A percentile compares a stretch with the other conserved stretches of the same genome.
Conservation (phyloP, 2,888 invertebrate genomes). For the Zaprionus lineosus region DNA sequence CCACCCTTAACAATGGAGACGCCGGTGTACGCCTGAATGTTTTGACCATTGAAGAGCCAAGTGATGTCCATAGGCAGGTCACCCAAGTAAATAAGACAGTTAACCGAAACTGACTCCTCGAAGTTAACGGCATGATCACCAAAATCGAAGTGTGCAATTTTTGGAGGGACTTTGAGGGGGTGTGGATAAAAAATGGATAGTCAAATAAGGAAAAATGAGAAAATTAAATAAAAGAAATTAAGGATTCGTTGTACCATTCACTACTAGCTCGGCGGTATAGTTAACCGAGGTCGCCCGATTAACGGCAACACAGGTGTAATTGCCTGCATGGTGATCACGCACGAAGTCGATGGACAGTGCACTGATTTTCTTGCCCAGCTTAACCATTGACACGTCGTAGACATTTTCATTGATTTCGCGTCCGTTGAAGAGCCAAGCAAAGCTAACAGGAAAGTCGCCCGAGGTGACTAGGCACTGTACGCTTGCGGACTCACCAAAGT, state of each 20-base stretch:
- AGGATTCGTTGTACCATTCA: constrained; percentile 84
- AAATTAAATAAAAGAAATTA: constrained; percentile 5
- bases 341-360: constrained; percentile 88
- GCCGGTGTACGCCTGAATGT: constrained; percentile 81
- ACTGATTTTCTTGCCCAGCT: constrained; percentile 86
- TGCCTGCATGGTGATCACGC: constrained; percentile 87
- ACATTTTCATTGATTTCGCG: constrained; percentile 81
- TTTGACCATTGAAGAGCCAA: constrained; percentile 84
- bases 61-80: constrained; percentile 87
- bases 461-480: constrained; percentile 85
- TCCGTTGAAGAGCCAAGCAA: constrained; percentile 87
- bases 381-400: constrained; percentile 84
- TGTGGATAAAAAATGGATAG: background rate
- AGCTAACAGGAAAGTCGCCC: constrained; percentile 87
- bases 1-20: constrained; percentile 84
- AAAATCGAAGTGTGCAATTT: constrained; percentile 89
- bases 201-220: constrained; percentile 22
- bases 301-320: constrained; percentile 88
- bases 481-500: constrained; percentile 86
- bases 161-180: constrained; percentile 87
- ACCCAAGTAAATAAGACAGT: constrained; percentile 86
- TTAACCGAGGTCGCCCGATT: constrained; percentile 86
- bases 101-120: constrained; percentile 86
- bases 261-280: constrained; percentile 85
- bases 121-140: constrained; percentile 87